Conservation (phyloP, 2,113 vertebrate genomes). For the Motacilla tschutschensis region DNA sequence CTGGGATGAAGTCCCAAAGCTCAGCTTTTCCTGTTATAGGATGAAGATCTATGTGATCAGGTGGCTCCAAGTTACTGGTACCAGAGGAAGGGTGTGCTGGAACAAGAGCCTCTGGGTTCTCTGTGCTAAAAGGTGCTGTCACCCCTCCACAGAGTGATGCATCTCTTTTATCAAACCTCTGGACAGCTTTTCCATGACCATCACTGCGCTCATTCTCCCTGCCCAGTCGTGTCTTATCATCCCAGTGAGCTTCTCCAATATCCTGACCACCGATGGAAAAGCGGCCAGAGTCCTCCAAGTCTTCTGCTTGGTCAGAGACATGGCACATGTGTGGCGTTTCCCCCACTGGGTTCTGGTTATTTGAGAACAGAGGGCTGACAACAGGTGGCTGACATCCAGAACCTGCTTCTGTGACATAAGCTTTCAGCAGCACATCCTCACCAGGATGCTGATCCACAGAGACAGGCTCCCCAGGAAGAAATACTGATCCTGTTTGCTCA, state of each 20-base stretch:
- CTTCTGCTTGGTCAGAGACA: neutral
- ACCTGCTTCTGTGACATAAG: neutral
- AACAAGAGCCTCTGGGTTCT: neutral
- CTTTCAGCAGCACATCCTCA: neutral
- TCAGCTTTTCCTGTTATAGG: neutral
- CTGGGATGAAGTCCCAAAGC: neutral
- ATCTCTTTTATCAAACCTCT: neutral
- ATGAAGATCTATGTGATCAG: neutral
- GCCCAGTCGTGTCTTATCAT: neutral
- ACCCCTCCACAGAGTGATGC: neutral
- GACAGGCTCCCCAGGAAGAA: neutral
- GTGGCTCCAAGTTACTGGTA: neutral
- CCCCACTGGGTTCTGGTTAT: neutral
- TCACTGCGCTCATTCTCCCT: neutral
- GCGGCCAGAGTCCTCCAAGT: neutral
- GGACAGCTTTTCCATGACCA: neutral
- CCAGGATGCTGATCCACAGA: neutral
- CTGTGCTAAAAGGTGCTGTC: neutral
- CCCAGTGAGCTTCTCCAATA: neutral
- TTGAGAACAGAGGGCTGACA: neutral
- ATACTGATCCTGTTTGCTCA: neutral
- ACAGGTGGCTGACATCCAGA: neutral
- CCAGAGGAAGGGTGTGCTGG: neutral
- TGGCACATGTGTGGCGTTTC: neutral
- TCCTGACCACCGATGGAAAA: neutral